Base-by-base conservation (phyloP, 2,797 vertebrate genomes). In the Rhynchotus rufescens region DNA sequence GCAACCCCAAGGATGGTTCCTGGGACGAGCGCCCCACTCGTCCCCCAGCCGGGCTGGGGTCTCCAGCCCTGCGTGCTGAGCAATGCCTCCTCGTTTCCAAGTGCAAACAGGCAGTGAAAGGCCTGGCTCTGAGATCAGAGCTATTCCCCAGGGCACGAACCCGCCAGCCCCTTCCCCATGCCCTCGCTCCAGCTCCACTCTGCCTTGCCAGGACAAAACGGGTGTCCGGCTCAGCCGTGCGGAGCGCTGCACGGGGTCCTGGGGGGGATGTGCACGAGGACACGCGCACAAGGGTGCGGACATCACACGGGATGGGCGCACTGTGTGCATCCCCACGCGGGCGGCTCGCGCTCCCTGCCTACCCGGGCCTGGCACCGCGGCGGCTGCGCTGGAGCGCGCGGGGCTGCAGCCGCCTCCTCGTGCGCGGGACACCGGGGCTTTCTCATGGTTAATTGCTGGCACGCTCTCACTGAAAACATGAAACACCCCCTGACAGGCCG, bases 381-480 rank as follows among this genome's bases (percentile, higher is more conserved):
- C 88, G 17, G 1, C 44, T 77, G 71, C 93, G 96, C 93, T 87
- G 56, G 44, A 96, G 89, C 95, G 95, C 44, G 61, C 83, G 91
- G 88, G 91, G 86, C 95, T 75, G 80, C 91, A 80, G 94, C 90
- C 94, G 92, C 67, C 57, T 89, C 96, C 92, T 96, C 93, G 92
- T 88, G 92, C 96, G 96, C 62, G 7, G 96, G 97, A 97, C 98
- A 98, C 96, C 97, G 96, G 96, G 98, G 98, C 97, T 97, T 93
- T 98, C 97, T 97, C 97, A 98, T 97, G 98, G 98, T 98, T 99
- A 98, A 99, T 98, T 99, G 99, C 98, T 98, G 98, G 98, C 98
- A 98, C 97, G 96, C 97, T 98, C 98, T 97, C 98, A 98, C 97
- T 98, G 96, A 98, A 98, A 98, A 98, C 97, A 98, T 96, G 98